Conservation (phyloP, 2,797 vertebrate species). For the Aselliscus stoliczkanus region DNA sequence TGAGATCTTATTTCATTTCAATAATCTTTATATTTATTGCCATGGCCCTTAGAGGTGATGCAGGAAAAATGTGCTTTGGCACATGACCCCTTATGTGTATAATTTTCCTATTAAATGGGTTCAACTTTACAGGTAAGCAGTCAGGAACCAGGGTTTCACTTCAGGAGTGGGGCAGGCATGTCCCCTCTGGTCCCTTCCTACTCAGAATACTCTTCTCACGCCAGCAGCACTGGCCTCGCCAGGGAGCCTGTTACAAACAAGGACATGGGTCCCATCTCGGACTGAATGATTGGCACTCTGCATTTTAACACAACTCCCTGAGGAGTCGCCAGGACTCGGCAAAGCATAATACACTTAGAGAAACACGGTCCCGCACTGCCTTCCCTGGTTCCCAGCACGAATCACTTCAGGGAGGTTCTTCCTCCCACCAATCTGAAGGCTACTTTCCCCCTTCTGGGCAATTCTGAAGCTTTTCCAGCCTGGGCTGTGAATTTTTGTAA, state of each 20-base stretch:
- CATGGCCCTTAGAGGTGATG: background rate
- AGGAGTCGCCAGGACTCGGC: background rate
- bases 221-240: no score
- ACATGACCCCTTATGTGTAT: background rate
- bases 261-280: background rate
- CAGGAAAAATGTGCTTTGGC: no score
- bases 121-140: background rate
- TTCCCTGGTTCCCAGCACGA: background rate
- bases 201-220: no score
- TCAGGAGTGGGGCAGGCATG: fast-evolving
- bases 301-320: background rate
- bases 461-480: background rate
- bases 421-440: fast-evolving
- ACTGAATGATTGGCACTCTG: background rate
- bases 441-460: background rate
- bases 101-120: background rate
- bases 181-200: background rate
- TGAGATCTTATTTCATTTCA: background rate
- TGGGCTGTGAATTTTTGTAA: background rate
- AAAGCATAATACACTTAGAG: background rate
- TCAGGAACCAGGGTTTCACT: background rate
- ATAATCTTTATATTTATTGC: background rate
- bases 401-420: background rate
- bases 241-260: background rate
- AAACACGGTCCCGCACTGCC: background rate